phyloP scores from a whole-genome alignment of 2,113 vertebrate species.

The Protobothrops flavoviridis region DNA sequence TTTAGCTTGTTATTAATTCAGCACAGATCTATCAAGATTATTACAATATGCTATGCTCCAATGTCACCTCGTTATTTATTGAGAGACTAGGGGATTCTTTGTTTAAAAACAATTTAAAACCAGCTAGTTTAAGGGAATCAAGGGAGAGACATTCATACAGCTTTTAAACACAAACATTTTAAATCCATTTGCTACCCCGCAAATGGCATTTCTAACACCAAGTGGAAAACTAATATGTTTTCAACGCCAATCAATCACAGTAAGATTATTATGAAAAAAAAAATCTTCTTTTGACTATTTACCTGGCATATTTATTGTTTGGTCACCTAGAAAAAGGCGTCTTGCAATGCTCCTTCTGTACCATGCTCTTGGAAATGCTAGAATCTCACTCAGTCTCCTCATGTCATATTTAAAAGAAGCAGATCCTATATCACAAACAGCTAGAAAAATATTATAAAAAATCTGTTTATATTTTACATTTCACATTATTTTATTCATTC shows the following conservation, averaged over 20 bases:
- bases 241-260: not conserved
- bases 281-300: conserved; percentile 22
- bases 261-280: not conserved
- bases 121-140: not conserved
- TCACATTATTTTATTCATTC: not conserved
- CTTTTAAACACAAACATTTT: not conserved
- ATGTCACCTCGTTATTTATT: not conserved
- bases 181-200: not conserved
- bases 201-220: not conserved
- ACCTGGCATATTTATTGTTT: conserved; percentile 96
- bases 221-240: not conserved
- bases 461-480: not conserved
- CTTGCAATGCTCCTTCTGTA: conserved; percentile 96
- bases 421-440: conserved; percentile 97
- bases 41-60: not conserved
- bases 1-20: not conserved
- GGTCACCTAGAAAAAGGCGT: conserved; percentile 94
- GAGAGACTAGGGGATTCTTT: not conserved
- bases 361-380: conserved; percentile 97
- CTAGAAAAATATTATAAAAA: conserved; percentile 65
- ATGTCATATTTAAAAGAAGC: conserved; percentile 99
- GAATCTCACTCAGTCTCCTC: conserved; percentile 95
- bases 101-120: not conserved
- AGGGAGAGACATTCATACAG: not conserved
- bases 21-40: not conserved